Conservation (phyloP, 2,113 vertebrate species). For the Eptesicus fuscus region DNA sequence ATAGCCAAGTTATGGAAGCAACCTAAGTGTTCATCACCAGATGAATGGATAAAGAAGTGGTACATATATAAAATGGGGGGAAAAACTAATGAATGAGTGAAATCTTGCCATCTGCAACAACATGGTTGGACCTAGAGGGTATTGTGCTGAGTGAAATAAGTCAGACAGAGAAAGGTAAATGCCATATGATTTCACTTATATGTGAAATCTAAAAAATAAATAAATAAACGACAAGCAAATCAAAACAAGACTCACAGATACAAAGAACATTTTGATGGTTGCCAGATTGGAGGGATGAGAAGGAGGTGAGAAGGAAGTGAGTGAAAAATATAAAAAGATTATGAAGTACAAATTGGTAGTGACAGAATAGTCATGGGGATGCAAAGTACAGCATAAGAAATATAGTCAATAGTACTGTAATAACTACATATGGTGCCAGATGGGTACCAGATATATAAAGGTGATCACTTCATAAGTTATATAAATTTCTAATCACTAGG, state of each 20-base stretch:
- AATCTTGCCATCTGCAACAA: too few relatives aligned
- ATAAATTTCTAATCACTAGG: background rate
- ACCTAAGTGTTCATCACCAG: background rate
- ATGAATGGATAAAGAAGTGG: background rate
- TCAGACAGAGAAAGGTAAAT: background rate
- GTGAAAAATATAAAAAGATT: too few relatives aligned
- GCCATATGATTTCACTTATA: background rate
- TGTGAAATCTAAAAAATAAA: background rate
- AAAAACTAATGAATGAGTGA: too few relatives aligned
- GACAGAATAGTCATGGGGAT: too few relatives aligned
- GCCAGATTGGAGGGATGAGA: too few relatives aligned
- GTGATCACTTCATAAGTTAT: background rate
- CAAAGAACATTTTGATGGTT: too few relatives aligned
- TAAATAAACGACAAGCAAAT: background rate
- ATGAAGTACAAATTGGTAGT: too few relatives aligned
- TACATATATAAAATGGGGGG: background rate
- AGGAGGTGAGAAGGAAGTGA: too few relatives aligned
- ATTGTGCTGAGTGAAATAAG: background rate
- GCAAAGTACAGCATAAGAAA: background rate
- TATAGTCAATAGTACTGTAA: background rate
- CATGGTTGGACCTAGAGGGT: background rate
- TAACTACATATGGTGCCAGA: too few relatives aligned
- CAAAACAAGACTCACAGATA: too few relatives aligned
- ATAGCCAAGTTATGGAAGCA: background rate
- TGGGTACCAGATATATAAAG: background rate